Conservation (phyloP, 2,113 vertebrate species). For the Heterotilapia buettikoferi region DNA sequence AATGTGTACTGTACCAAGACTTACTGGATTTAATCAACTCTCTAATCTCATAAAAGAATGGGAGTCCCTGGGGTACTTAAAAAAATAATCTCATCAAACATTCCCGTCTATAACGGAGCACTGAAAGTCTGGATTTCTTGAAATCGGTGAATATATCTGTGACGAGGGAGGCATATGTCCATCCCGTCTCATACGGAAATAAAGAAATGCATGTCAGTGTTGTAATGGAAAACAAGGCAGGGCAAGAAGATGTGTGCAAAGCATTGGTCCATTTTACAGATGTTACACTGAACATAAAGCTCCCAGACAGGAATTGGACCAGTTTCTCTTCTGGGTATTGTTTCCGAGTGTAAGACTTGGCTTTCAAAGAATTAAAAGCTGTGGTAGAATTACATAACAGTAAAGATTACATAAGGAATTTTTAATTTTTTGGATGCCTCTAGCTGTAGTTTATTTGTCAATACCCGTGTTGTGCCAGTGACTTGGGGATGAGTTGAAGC, state of each 20-base stretch:
- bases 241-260: not conserved
- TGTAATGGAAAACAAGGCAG: not conserved
- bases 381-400: not conserved
- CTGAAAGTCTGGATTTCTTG: not conserved
- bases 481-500: not conserved
- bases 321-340: not conserved
- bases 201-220: not conserved
- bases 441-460: not conserved
- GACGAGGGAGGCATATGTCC: not conserved
- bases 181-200: not conserved
- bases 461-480: not conserved
- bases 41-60: not conserved
- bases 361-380: not conserved
- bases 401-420: not conserved
- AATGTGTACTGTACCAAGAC: not conserved
- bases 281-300: not conserved
- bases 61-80: not conserved
- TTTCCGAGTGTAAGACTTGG: not conserved
- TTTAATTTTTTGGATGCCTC: not conserved
- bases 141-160: not conserved
- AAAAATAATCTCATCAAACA: not conserved
- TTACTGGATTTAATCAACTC: not conserved
- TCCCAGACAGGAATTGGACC: not conserved
- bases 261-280: not conserved
- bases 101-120: not conserved